Evolutionary conservation across 2,888 invertebrate species (phyloP).

Genomic region (Macaria liturata): DNA sequence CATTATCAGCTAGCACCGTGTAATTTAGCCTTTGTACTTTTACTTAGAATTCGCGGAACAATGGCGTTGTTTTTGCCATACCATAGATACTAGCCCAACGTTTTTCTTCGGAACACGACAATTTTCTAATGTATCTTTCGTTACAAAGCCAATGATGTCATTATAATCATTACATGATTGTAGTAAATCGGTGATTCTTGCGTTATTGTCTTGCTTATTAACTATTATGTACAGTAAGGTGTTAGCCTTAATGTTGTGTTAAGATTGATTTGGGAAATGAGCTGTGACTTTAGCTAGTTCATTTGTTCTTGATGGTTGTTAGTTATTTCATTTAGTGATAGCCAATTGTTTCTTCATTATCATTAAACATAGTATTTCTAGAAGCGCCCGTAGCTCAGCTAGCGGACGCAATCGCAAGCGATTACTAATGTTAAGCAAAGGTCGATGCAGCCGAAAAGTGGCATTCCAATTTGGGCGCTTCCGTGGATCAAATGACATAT

Average conservation of each 20-base stretch:
- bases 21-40: constrained; percentile 22
- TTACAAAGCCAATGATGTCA: constrained; percentile 16
- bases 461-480: no score
- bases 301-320: no score
- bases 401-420: no score
- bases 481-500: no score
- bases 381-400: no score
- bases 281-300: background rate
- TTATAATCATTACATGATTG: constrained; percentile 17
- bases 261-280: constrained; percentile 5
- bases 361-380: no score
- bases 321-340: no score
- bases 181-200: constrained; percentile 18
- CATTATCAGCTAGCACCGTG: constrained; percentile 13
- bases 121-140: constrained; percentile 22
- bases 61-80: constrained; percentile 16
- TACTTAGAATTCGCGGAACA: constrained; percentile 22
- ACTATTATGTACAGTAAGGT: constrained; percentile 17
- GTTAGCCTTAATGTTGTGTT: constrained; percentile 17
- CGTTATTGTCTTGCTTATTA: constrained; percentile 15
- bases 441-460: no score
- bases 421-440: no score
- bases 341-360: no score
- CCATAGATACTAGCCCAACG: constrained; percentile 8
- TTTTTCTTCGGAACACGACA: constrained; percentile 15